Evolutionary conservation across 2,113 vertebrate species (phyloP), one percentile per base, ranked within the genome.

Genomic region (Ornithorhynchus anatinus): DNA sequence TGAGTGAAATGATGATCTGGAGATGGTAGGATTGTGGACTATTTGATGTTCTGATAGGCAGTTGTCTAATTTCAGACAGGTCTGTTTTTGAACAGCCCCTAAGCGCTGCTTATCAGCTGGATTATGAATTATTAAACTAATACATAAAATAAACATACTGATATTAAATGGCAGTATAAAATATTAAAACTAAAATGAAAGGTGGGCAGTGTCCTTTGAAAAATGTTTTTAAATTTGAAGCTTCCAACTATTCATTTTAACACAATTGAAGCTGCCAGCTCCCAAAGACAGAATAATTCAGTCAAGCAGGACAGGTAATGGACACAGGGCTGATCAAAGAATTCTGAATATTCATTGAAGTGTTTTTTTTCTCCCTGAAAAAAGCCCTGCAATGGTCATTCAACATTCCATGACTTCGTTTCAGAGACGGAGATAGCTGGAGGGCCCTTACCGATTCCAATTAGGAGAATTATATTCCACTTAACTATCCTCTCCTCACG

Each of bases 161-260:
- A 27, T 23, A 27, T 22, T 66, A 31, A 48, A 37, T 56, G 62
- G 22, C 58, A 3, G 19, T 38, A 69, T 23, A 58, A 51, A n/a
- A 9, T 37, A 77, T n/a, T 9, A 51, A 25, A 25, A 74, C 22
- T 22, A 53, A 80, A 72, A 35, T 1, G 38, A 6, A 11, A 20
- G 1, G 3, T 44, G 4, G 13, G 4, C 40, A 17, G 39, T 2
- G 11, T 31, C 14, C 11, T 31, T 0, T 0, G 17, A 6, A 10
- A 7, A 2, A 14, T 29, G 23, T 53, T 29, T 29, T 10, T 17
- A 50, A 17, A 10, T n/a, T 29, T 48, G 23, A 58, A 3, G 13
- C 20, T 40, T 44, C 65, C 27, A 44, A 37, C 20, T 8, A 32
- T 19, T 17, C 29, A 39, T 35, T 13, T 23, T 15, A 51, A 31